Base-by-base conservation (phyloP, 23 tunicate genomes). In the Botrylloides violaceus region DNA sequence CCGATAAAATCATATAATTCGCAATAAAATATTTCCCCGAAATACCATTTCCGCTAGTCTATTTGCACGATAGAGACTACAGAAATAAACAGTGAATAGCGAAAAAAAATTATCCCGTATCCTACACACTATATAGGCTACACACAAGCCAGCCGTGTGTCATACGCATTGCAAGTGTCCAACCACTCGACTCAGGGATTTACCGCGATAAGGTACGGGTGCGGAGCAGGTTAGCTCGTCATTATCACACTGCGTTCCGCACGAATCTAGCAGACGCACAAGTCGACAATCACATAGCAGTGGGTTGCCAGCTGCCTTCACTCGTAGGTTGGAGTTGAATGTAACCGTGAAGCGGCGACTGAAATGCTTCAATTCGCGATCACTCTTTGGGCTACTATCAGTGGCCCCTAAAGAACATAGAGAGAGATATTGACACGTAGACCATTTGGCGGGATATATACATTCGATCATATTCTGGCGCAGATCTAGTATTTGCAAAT, bases 401-500 rank as follows among this genome's bases (percentile, higher is more conserved):
- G 30, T 22, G 74, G 37, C 26, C 21, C 0, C 3, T 1, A 0
- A 56, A 43, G 58, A 5, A 68, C 21, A 68, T 1, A 68, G 53
- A 43, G 53, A 43, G 12, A 43, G 15, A 43, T 43, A 43, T 4
- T 47, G 59, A 75, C 95, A 80, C 7, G 80, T 71, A 36, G 76
- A 34, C 58, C 63, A 38, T 30, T 73, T 36, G 12, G 53, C 68
- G 4, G 86, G 79, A 25, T 12, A 36, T 3, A 87, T 39, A 73
- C 95, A 87, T 27, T 66, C 38, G 30, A 87, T 76, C 28, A 12
- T 34, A 64, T 87, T 87, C 35, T 36, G 7, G 22, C 82, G 70
- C 34, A 87, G 75, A 77, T 87, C 86, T 0, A 87, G 56, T 21
- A 25, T 39, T 34, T 58, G 32, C 18, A 87, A 66, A 22, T 30